Conservation (phyloP, 2,797 vertebrate genomes). For the Agapornis canus region DNA sequence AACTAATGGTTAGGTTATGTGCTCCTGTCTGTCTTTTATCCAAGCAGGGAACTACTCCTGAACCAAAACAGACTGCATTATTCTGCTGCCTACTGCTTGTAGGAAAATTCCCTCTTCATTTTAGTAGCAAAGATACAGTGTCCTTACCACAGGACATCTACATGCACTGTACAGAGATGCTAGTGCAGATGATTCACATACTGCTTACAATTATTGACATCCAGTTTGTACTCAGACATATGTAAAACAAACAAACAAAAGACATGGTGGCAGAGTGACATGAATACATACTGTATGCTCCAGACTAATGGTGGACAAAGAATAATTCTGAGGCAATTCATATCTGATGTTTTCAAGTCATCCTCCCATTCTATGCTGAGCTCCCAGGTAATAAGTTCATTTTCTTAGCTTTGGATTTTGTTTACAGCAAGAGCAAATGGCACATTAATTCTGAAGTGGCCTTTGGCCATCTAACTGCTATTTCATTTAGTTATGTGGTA, state of each 20-base stretch:
- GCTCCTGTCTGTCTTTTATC: neutral
- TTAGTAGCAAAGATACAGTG: neutral
- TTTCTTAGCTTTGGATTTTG: neutral
- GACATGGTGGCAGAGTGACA: fast-evolving
- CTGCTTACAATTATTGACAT: neutral
- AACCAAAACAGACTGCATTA: neutral
- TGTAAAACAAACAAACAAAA: fast-evolving
- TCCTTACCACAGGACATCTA: neutral
- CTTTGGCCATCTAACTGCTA: neutral
- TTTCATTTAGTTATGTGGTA: neutral
- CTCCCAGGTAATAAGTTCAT: neutral
- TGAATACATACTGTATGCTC: neutral
- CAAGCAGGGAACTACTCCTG: neutral
- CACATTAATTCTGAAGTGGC: neutral
- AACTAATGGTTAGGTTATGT: neutral
- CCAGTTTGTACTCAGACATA: neutral
- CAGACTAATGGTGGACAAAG: neutral
- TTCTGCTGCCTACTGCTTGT: neutral
- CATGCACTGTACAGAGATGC: neutral
- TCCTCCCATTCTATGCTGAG: neutral
- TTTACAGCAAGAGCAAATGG: neutral
- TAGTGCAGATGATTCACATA: fast-evolving
- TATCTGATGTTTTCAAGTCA: neutral
- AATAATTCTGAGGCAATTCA: neutral
- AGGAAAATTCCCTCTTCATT: neutral